These are phyloP conservation scores for Patella vulgata DNA, from an alignment of 1,140 invertebrate genomes.

Conservation along the genomic window DNA sequence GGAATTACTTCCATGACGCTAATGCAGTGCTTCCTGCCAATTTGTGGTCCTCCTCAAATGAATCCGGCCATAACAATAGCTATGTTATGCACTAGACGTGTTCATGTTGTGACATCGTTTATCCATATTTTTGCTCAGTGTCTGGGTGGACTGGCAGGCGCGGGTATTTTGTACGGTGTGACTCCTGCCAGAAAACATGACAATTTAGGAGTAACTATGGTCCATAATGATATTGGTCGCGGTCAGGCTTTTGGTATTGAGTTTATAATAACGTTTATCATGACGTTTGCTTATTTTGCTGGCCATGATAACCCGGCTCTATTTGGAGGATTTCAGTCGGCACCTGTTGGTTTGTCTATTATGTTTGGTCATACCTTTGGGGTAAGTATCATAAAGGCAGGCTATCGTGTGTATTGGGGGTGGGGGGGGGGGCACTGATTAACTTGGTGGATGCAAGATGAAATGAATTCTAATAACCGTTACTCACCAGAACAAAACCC, in stretches of 20 bases:
- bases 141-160: conserved; percentile 44
- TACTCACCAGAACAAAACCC: too few species aligned
- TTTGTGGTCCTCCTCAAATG: conserved; percentile 52
- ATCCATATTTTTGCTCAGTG: conserved; percentile 66
- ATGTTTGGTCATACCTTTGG: conserved; percentile 21
- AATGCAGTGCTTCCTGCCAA: conserved; percentile 40
- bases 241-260: conserved; percentile 84
- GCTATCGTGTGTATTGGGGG: too few species aligned
- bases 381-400: too few species aligned
- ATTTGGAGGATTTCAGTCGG: conserved; percentile 82
- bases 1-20: conserved; percentile 83
- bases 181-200: conserved; percentile 37
- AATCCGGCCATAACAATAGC: conserved; percentile 56
- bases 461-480: too few species aligned
- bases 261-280: conserved; percentile 84
- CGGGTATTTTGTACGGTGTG: conserved; percentile 46
- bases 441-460: too few species aligned
- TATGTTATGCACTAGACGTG: conserved; percentile 75
- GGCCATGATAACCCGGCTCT: conserved; percentile 76
- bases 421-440: too few species aligned
- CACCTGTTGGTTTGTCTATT: conserved; percentile 78
- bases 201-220: conserved; percentile 31
- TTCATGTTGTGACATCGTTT: conserved; percentile 77
- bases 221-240: conserved; percentile 31
- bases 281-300: conserved; percentile 86